phyloP scores from a whole-genome alignment of 2,888 invertebrate genomes.

The Galeruca laticollis region DNA sequence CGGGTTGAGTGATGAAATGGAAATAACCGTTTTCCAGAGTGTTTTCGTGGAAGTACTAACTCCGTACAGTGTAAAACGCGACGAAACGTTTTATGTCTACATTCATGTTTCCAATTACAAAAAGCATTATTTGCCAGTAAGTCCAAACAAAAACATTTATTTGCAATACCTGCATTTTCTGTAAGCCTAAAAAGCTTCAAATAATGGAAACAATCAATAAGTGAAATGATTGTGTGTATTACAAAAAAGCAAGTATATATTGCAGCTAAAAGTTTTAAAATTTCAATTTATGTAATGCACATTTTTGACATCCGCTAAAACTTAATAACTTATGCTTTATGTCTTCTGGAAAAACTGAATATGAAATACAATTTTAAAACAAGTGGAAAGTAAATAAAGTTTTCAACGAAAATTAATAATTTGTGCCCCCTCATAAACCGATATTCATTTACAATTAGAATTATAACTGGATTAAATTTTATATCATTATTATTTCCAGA shows the following conservation, averaged over 20 bases:
- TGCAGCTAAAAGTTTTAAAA: no score
- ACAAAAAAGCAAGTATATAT: no score
- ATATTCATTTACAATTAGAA: not conserved
- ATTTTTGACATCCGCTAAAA: no score
- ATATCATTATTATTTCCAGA: conserved; percentile 25
- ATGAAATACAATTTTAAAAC: no score
- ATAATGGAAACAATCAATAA: no score
- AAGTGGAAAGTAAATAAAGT: conserved; percentile 14
- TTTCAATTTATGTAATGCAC: no score
- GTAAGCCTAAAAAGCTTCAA: no score
- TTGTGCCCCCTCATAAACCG: not conserved
- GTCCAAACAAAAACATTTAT: conserved; percentile 47
- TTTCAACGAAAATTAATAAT: not conserved
- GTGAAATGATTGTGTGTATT: no score
- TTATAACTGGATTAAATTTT: not conserved
- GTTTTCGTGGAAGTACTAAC: conserved; percentile 80
- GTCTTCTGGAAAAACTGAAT: no score
- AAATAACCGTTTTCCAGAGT: conserved; percentile 74
- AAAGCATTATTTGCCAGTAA: conserved; percentile 76
- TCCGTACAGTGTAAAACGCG: conserved; percentile 76
- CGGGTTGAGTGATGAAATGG: conserved; percentile 57
- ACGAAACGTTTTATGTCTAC: conserved; percentile 74
- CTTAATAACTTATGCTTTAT: no score
- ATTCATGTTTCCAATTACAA: conserved; percentile 81
- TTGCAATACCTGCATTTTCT: not conserved